phyloP scores from a whole-genome alignment of 1,140 invertebrate species.

The Megalopta genalis region DNA sequence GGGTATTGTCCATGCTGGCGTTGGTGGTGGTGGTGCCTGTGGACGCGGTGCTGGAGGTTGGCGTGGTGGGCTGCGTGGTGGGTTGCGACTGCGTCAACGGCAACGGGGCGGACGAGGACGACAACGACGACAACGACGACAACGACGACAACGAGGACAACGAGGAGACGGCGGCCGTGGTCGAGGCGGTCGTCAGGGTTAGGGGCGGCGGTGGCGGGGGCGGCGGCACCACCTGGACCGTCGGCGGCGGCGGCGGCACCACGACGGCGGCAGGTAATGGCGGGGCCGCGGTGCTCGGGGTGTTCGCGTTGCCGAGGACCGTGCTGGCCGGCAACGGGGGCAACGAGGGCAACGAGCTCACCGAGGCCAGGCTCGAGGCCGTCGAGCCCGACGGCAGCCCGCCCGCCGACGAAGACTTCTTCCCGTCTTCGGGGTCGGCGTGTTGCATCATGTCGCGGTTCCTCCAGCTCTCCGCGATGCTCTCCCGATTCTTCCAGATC shows the following conservation, averaged over 20 bases:
- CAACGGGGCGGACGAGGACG: constrained; percentile 7
- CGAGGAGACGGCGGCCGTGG: constrained; percentile 7
- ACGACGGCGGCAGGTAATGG: constrained; percentile 46
- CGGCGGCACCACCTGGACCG: constrained; percentile 16
- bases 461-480: constrained; percentile 79
- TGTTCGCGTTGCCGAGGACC: constrained; percentile 37
- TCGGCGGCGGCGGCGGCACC: constrained; percentile 50
- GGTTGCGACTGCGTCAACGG: constrained; percentile 47
- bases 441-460: constrained; percentile 78
- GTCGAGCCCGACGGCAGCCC: constrained; percentile 10
- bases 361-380: not conserved
- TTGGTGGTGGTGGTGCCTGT: constrained; percentile 58
- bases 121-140: too few species aligned
- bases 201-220: constrained; percentile 50
- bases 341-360: constrained; percentile 28
- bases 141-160: too few species aligned
- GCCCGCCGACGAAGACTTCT: constrained; percentile 30
- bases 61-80: constrained; percentile 45
- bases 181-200: constrained; percentile 44
- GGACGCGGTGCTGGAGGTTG: constrained; percentile 53
- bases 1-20: constrained; percentile 67
- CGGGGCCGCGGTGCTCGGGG: constrained; percentile 24
- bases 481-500: constrained; percentile 83
- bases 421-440: constrained; percentile 46
- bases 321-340: constrained; percentile 29